These are phyloP conservation scores for Hetaerina titia DNA, from an alignment of 2,888 invertebrate species.

Conservation along the genomic window DNA sequence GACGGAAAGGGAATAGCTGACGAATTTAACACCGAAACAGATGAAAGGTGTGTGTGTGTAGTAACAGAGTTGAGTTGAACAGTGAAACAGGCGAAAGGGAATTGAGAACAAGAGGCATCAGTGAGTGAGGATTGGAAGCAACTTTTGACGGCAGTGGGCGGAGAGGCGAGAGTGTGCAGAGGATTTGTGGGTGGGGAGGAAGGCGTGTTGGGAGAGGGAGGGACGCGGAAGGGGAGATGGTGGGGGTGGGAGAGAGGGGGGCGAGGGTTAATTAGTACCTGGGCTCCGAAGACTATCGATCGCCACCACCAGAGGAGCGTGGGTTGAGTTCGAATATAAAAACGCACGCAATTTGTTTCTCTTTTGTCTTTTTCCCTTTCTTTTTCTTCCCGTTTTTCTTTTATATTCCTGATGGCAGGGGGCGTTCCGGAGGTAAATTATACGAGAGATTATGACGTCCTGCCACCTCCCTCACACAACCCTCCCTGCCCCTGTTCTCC, in stretches of 20 bases:
- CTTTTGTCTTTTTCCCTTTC: conserved; percentile 68
- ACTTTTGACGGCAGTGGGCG: neutral
- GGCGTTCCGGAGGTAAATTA: conserved; percentile 68
- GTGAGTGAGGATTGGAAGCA: neutral
- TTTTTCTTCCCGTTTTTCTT: conserved; percentile 63
- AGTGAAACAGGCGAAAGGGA: conserved; percentile 38
- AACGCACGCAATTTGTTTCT: conserved; percentile 69
- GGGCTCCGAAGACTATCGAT: conserved; percentile 65
- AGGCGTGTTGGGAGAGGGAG: conserved; percentile 45
- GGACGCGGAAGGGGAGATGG: conserved; percentile 61
- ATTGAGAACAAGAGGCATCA: neutral
- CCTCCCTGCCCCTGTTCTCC: conserved; percentile 40
- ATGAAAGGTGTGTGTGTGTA: conserved; percentile 23
- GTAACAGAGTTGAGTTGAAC: neutral
- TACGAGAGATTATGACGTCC: conserved; percentile 69
- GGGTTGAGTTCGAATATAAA: conserved; percentile 69
- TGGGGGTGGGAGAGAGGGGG: conserved; percentile 53
- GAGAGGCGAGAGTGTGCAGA: neutral
- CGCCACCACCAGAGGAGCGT: conserved; percentile 47
- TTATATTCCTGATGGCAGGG: conserved; percentile 47
- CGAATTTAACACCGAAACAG: conserved; percentile 36
- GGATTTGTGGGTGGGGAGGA: conserved; percentile 56
- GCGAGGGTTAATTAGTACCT: conserved; percentile 69
- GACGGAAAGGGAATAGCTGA: conserved; percentile 54
- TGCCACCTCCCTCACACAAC: conserved; percentile 66